Percentiles rank a stretch among this genome's conserved stretches.
Conservation (phyloP, 2,113 vertebrate genomes). For the Serilophus lunatus region DNA sequence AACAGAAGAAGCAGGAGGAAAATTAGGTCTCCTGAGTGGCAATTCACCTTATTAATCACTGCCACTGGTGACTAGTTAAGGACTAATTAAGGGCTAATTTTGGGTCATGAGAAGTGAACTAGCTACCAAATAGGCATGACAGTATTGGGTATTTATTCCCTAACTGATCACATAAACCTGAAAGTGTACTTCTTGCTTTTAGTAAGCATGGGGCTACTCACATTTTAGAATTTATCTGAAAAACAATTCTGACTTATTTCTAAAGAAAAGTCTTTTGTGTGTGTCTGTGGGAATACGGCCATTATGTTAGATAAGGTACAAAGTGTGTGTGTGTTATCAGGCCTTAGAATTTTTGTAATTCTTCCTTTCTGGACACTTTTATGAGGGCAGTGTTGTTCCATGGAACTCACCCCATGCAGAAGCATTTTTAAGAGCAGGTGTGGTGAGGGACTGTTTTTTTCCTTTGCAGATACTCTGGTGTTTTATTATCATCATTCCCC, state of each 20-base stretch:
- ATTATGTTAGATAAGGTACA: neutral
- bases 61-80: neutral
- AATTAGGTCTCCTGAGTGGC: neutral
- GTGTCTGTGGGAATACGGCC: neutral
- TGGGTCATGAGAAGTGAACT: neutral
- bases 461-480: neutral
- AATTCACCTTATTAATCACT: conserved; percentile 33
- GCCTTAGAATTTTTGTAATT: neutral
- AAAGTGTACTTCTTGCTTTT: neutral
- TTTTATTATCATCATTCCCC: neutral
- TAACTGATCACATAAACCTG: neutral
- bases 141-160: neutral
- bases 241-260: neutral
- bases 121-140: neutral
- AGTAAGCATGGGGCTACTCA: neutral
- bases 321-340: neutral
- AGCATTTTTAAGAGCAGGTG: neutral
- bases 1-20: neutral
- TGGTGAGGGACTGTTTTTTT: neutral
- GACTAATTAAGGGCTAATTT: conserved; percentile 3
- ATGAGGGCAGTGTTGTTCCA: neutral
- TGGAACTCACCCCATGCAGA: neutral
- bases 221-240: neutral
- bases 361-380: neutral
- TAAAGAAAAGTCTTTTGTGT: neutral